A percentile compares a stretch with the other conserved stretches of the same genome.
These are phyloP conservation scores for Scrobipalpa atriplicella DNA, from an alignment of 2,888 invertebrate genomes.

Conservation along the genomic window DNA sequence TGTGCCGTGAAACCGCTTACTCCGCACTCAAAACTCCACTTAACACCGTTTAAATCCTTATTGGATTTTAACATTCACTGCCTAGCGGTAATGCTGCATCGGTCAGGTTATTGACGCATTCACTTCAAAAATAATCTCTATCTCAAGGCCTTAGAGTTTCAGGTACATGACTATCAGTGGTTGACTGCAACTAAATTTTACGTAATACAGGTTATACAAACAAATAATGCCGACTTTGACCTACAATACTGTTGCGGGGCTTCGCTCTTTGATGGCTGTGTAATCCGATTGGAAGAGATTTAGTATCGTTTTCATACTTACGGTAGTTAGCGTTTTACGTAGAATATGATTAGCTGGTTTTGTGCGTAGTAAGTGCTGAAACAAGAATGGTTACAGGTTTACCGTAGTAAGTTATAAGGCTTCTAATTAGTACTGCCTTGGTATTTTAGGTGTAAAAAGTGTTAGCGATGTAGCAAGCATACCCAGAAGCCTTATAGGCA, in stretches of 20 bases:
- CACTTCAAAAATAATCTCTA: background rate
- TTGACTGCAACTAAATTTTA: conserved; percentile 4
- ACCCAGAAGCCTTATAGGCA: background rate
- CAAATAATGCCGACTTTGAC: conserved; percentile 49
- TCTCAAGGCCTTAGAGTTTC: background rate
- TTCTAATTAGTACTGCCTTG: background rate
- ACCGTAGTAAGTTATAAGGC: background rate
- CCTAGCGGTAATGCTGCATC: background rate
- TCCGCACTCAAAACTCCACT: background rate
- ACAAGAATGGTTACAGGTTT: background rate
- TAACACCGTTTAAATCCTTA: conserved; percentile 13
- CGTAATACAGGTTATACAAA: conserved; percentile 6
- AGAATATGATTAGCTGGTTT: background rate
- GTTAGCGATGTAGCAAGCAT: background rate
- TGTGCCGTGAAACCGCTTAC: background rate
- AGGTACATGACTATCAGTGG: background rate
- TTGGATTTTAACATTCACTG: conserved; percentile 6
- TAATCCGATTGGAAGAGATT: conserved; percentile 64
- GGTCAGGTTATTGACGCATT: background rate
- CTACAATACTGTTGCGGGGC: conserved; percentile 47
- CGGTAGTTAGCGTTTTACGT: conserved; percentile 34
- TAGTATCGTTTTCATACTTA: conserved; percentile 39
- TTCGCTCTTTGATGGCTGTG: conserved; percentile 51
- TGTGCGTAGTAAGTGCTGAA: background rate
- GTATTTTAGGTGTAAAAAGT: background rate